phyloP scores from a whole-genome alignment of 2,888 invertebrate species.

The Oasisia sp. region DNA sequence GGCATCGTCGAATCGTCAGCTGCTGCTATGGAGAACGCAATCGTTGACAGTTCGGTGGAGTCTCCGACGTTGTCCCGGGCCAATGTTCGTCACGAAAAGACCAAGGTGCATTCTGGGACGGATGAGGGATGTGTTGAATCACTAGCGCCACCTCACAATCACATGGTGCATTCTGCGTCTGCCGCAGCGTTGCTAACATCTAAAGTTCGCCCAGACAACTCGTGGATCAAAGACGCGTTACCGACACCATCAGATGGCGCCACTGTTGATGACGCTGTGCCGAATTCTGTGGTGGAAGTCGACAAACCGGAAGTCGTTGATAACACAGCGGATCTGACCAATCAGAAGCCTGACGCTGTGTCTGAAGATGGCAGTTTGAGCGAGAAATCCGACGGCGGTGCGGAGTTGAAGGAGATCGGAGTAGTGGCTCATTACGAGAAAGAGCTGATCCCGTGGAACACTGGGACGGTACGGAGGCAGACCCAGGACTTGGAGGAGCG shows the following conservation, averaged over 20 bases:
- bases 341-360: background rate
- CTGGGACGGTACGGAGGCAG: conserved; percentile 75
- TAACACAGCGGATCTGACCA: background rate
- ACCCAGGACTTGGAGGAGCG: conserved; percentile 74
- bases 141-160: background rate
- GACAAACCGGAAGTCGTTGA: background rate
- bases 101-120: background rate
- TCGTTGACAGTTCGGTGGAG: background rate
- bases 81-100: background rate
- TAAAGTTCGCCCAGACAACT: conserved; percentile 8
- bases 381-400: background rate
- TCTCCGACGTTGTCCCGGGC: background rate
- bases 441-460: conserved; percentile 75
- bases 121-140: background rate
- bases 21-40: background rate
- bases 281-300: background rate
- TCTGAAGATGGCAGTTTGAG: background rate
- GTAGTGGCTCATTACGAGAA: conserved; percentile 67
- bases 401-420: conserved; percentile 34
- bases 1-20: background rate
- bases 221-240: background rate
- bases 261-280: background rate
- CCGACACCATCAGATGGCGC: background rate
- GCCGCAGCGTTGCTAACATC: background rate
- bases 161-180: background rate